Conservation (phyloP, 2,888 invertebrate species). For the Bombylius major region DNA sequence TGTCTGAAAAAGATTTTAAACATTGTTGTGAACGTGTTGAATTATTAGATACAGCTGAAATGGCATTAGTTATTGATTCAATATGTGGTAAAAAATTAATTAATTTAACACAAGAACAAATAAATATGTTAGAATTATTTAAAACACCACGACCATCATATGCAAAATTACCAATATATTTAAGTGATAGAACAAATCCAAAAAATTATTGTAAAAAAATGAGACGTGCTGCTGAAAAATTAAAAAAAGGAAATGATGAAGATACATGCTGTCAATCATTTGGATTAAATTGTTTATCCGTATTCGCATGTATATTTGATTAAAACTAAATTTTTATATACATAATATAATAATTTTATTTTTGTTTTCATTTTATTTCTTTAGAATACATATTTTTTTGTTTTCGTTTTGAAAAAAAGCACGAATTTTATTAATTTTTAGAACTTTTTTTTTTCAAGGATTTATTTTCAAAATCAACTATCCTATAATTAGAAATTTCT, state of each 20-base stretch:
- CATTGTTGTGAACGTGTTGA: conserved; percentile 33
- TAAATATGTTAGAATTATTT: conserved; percentile 30
- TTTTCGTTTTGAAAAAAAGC: no score
- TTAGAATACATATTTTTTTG: no score
- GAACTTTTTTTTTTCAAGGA: no score
- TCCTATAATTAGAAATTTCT: no score
- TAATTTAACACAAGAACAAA: conserved; percentile 32
- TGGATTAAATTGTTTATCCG: conserved; percentile 33
- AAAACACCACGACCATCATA: conserved; percentile 32
- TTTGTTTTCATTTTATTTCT: no score
- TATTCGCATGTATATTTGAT: conserved; percentile 36
- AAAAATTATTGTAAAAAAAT: conserved; percentile 37
- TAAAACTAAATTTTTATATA: conserved; percentile 17
- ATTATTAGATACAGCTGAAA: conserved; percentile 30
- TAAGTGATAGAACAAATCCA: conserved; percentile 34
- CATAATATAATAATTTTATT: not conserved
- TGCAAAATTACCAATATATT: conserved; percentile 34
- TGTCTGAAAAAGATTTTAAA: conserved; percentile 28
- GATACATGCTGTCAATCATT: conserved; percentile 33
- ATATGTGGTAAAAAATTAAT: conserved; percentile 32
- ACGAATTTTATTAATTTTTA: no score
- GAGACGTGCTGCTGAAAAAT: conserved; percentile 21
- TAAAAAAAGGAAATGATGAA: conserved; percentile 19
- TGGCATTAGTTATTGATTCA: conserved; percentile 27
- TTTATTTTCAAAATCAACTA: no score